These are phyloP conservation scores for Sorex fumeus DNA, from an alignment of 2,113 vertebrate genomes.

Conservation along the genomic window DNA sequence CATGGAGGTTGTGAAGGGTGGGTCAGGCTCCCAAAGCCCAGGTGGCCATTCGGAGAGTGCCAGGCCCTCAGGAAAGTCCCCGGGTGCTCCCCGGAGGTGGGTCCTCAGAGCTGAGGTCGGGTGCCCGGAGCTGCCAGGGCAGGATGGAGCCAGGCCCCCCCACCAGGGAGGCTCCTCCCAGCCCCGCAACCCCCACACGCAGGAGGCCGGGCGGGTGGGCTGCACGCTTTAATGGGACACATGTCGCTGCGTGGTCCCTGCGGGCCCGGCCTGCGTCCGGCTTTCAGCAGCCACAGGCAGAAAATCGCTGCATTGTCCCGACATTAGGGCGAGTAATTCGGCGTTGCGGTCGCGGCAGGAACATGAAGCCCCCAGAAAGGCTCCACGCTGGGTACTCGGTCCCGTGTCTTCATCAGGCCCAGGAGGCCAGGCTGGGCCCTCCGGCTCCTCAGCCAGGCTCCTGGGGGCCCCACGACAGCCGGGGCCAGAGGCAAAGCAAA, in stretches of 20 bases:
- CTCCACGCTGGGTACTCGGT: conserved; percentile 69
- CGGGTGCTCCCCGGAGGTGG: too few species aligned
- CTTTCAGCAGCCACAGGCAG: conserved; percentile 83
- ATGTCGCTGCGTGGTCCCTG: conserved; percentile 63
- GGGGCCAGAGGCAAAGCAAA: too few species aligned
- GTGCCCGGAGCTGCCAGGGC: too few species aligned
- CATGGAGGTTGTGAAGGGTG: too few species aligned
- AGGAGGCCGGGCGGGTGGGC: conserved; percentile 17
- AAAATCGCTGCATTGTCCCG: conserved; percentile 84
- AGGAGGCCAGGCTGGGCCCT: neutral
- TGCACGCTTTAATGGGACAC: conserved; percentile 83
- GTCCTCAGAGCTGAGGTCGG: too few species aligned
- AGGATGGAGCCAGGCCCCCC: too few species aligned
- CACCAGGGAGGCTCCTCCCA: too few species aligned
- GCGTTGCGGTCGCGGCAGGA: conserved; percentile 63
- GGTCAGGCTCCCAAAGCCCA: too few species aligned
- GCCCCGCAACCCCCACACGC: neutral
- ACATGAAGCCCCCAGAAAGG: conserved; percentile 90
- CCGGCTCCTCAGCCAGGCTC: too few species aligned
- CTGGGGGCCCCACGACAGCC: too few species aligned
- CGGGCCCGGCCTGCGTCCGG: neutral
- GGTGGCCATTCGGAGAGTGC: too few species aligned
- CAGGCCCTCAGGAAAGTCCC: too few species aligned
- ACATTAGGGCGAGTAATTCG: conserved; percentile 69
- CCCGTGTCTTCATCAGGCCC: conserved; percentile 56